phyloP scores from a whole-genome alignment of 2,888 invertebrate genomes.

The Lymantria monacha region DNA sequence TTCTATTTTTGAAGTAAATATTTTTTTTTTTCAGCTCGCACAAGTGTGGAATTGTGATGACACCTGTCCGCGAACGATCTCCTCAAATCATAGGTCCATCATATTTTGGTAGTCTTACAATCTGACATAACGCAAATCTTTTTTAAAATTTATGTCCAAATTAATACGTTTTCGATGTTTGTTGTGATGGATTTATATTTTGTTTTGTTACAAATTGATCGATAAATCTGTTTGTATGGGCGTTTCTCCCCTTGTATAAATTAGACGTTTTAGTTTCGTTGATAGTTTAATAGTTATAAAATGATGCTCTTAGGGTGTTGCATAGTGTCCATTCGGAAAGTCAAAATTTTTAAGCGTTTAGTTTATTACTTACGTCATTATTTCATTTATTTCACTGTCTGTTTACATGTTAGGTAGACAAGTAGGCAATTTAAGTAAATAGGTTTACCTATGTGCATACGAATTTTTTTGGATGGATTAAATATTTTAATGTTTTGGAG shows the following conservation, averaged over 20 bases:
- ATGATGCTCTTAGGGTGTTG: slow-evolving; percentile 13
- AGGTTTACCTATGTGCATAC: too few relatives aligned
- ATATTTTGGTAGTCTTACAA: slow-evolving; percentile 47
- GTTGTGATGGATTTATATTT: slow-evolving; percentile 73
- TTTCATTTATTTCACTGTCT: too few relatives aligned
- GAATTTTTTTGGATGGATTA: too few relatives aligned
- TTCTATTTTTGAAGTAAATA: slow-evolving; percentile 79
- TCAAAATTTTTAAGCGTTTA: too few relatives aligned
- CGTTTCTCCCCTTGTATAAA: slow-evolving; percentile 33
- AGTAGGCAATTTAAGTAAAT: too few relatives aligned
- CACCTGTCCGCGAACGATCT: slow-evolving; percentile 51
- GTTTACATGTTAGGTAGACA: too few relatives aligned
- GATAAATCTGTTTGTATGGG: slow-evolving; percentile 65
- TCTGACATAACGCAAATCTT: slow-evolving; percentile 68
- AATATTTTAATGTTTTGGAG: too few relatives aligned
- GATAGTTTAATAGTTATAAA: slow-evolving; percentile 42
- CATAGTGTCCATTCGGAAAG: slow-evolving; percentile 21
- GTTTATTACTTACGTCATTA: too few relatives aligned
- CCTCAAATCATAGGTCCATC: slow-evolving; percentile 38
- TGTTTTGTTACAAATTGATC: slow-evolving; percentile 60
- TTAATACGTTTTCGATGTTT: slow-evolving; percentile 67
- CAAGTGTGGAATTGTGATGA: slow-evolving; percentile 52
- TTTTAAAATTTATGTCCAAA: slow-evolving; percentile 62
- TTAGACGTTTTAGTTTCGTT: slow-evolving; percentile 35
- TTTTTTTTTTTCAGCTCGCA: slow-evolving; percentile 64